phyloP scores from a whole-genome alignment of 1,140 invertebrate species.

The Ditylenchus dipsaci region DNA sequence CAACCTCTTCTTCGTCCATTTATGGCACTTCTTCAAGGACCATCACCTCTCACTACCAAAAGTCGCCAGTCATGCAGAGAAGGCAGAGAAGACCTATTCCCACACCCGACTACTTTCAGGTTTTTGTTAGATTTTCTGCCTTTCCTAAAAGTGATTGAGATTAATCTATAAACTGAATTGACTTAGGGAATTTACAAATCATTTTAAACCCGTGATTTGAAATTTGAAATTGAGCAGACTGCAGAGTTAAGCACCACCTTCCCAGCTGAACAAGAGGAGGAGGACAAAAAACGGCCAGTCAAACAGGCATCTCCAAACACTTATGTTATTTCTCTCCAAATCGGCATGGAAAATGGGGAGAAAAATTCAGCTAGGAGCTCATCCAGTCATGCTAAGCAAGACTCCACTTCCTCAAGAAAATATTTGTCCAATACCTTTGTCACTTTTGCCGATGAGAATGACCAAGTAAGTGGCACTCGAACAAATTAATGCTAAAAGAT shows the following conservation, averaged over 20 bases:
- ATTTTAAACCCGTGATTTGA: too few species aligned
- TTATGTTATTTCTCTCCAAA: constrained; percentile 15
- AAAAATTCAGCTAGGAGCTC: too few species aligned
- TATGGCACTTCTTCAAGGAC: not conserved
- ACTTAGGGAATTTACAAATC: too few species aligned
- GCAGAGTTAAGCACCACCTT: not conserved
- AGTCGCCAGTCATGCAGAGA: not conserved
- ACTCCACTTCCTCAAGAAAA: not conserved
- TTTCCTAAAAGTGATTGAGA: too few species aligned
- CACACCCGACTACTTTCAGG: not conserved
- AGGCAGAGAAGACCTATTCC: not conserved
- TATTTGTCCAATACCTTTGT: not conserved
- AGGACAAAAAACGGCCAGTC: too few species aligned
- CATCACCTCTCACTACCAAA: constrained; percentile 8
- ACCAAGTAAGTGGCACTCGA: not conserved
- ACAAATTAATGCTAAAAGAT: not conserved
- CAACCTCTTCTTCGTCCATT: not conserved
- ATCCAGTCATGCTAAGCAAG: not conserved
- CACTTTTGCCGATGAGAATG: not conserved
- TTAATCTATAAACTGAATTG: too few species aligned
- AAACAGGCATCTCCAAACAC: not conserved
- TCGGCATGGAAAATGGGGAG: not conserved
- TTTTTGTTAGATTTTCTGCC: too few species aligned
- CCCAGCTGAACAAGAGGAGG: not conserved
- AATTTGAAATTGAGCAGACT: too few species aligned